phyloP scores from a whole-genome alignment of 2,888 invertebrate genomes.

The Halocaridina rubra region DNA sequence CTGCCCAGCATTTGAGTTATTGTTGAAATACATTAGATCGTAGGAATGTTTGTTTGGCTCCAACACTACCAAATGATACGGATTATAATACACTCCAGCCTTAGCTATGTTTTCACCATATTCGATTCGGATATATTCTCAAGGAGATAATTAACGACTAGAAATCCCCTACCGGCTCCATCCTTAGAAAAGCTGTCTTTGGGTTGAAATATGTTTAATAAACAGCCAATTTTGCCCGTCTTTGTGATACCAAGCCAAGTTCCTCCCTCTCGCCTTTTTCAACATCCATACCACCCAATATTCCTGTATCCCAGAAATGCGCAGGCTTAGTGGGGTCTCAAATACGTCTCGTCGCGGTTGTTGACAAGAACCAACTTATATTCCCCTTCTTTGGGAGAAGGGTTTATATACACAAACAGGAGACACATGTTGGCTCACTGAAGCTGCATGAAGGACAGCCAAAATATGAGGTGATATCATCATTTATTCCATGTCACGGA shows the following conservation, averaged over 20 bases:
- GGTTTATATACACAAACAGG: conserved; percentile 49
- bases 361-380: conserved; percentile 50
- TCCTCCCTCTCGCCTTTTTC: conserved; percentile 43
- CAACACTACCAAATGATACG: conserved; percentile 31
- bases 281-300: conserved; percentile 45
- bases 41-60: conserved; percentile 27
- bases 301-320: conserved; percentile 36
- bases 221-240: conserved; percentile 47
- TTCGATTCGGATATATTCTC: background rate
- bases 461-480: too few relatives aligned
- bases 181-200: background rate
- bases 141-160: conserved; percentile 41
- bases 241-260: conserved; percentile 53
- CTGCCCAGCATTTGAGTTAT: background rate
- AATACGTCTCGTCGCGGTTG: conserved; percentile 55
- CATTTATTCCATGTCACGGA: too few relatives aligned
- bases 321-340: conserved; percentile 52
- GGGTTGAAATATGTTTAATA: conserved; percentile 50
- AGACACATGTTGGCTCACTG: conserved; percentile 34
- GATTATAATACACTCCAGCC: conserved; percentile 18
- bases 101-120: conserved; percentile 13
- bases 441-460: background rate
- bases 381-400: conserved; percentile 6
- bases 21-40: too few relatives aligned
- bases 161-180: conserved; percentile 25